Evolutionary conservation across 2,888 invertebrate genomes (phyloP).

Genomic region (Omphaloscelis lunosa): DNA sequence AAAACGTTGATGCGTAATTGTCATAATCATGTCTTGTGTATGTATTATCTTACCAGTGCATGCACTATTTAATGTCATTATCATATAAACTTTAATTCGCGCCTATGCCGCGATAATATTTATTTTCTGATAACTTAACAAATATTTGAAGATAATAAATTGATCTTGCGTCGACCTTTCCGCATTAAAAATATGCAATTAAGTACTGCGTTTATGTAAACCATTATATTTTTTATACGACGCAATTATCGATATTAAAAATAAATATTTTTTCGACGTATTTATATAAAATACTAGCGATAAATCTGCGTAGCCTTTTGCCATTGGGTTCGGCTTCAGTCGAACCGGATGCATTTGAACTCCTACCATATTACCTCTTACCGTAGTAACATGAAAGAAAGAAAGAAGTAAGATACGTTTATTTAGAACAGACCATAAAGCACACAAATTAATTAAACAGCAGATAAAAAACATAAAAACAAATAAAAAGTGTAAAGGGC

Average conservation of each 20-base stretch:
- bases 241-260: not conserved
- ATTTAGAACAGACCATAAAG: too few species aligned
- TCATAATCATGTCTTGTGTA: not conserved
- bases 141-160: slow-evolving; percentile 38
- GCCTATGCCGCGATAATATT: slow-evolving; percentile 45
- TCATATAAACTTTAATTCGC: slow-evolving; percentile 8
- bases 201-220: slow-evolving; percentile 22
- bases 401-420: too few species aligned
- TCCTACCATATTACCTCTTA: too few species aligned
- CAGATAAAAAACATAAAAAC: too few species aligned
- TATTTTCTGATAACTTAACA: slow-evolving; percentile 32
- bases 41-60: not conserved
- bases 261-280: not conserved
- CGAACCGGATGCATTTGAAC: not conserved
- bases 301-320: not conserved
- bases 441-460: too few species aligned
- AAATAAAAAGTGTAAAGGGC: too few species aligned
- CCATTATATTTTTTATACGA: not conserved
- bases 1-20: not conserved
- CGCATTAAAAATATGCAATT: slow-evolving; percentile 40
- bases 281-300: not conserved
- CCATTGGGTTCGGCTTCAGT: not conserved
- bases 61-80: slow-evolving; percentile 29
- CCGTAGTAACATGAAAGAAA: too few species aligned
- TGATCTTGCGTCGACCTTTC: slow-evolving; percentile 57